Conservation (phyloP, 2,797 vertebrate species). For the Astyanax mexicanus region DNA sequence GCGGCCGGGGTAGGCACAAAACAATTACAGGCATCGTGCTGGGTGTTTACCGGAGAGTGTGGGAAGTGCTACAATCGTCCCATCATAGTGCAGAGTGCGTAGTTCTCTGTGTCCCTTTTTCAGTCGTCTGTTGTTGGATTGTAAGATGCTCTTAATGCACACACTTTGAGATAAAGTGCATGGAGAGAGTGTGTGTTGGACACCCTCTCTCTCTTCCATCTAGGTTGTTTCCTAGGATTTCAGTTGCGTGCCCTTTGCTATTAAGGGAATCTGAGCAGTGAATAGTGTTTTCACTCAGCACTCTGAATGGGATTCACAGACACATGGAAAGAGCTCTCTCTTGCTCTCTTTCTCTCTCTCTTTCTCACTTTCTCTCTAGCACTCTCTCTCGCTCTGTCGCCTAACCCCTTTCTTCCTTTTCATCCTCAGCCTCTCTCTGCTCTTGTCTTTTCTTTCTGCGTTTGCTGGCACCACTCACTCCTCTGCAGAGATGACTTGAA, state of each 20-base stretch:
- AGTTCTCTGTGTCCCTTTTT: constrained; percentile 11
- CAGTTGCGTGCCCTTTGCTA: constrained; percentile 78
- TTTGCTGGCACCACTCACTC: constrained; percentile 42
- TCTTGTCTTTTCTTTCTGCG: constrained; percentile 18
- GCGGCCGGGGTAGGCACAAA: constrained; percentile 18
- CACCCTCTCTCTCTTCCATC: constrained; percentile 51
- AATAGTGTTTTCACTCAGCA: constrained; percentile 82
- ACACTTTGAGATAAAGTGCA: constrained; percentile 26
- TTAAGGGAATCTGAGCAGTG: constrained; percentile 78
- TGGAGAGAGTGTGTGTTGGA: constrained; percentile 63
- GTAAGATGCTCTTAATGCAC: constrained; percentile 22
- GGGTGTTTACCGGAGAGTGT: constrained; percentile 5
- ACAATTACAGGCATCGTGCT: constrained; percentile 22
- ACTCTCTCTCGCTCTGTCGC: constrained; percentile 16
- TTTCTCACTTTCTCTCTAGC: constrained; percentile 8
- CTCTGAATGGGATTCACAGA: constrained; percentile 81
- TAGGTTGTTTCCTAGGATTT: constrained; percentile 80
- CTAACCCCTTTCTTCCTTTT: constrained; percentile 11
- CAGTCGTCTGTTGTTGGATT: not conserved
- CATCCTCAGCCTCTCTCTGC: constrained; percentile 23
- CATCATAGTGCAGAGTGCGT: not conserved
- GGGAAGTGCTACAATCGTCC: constrained; percentile 26
- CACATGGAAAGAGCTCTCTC: constrained; percentile 68
- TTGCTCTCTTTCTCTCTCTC: constrained; percentile 39
- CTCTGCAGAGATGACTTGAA: constrained; percentile 17